phyloP scores from a whole-genome alignment of 2,797 vertebrate genomes.

The Fistularia commersonii region DNA sequence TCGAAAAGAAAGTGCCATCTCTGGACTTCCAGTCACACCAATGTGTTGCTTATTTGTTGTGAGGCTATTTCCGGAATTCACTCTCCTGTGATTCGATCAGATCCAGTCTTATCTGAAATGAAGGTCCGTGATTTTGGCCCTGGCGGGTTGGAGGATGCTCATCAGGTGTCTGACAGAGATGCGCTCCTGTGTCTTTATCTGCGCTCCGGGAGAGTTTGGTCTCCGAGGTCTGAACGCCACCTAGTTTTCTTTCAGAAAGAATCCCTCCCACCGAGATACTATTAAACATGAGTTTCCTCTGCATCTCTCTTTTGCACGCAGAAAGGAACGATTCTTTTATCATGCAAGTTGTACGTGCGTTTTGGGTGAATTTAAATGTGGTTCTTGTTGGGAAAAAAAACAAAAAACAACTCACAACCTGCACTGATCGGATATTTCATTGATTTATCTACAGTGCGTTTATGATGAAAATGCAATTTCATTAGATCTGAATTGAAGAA shows the following conservation, averaged over 20 bases:
- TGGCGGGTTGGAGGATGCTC: slow-evolving; percentile 43
- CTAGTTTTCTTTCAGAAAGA: slow-evolving; percentile 39
- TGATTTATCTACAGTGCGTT: too few relatives aligned
- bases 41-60: not conserved
- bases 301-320: slow-evolving; percentile 6
- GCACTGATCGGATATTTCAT: too few relatives aligned
- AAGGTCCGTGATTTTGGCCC: not conserved
- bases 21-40: slow-evolving; percentile 18
- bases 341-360: too few relatives aligned
- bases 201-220: slow-evolving; percentile 35
- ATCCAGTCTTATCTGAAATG: too few relatives aligned
- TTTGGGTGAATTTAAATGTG: too few relatives aligned
- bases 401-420: too few relatives aligned
- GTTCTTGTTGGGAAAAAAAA: too few relatives aligned
- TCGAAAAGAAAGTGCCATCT: slow-evolving; percentile 56
- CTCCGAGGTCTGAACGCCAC: slow-evolving; percentile 40
- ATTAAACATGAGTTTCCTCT: slow-evolving; percentile 11
- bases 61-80: too few relatives aligned
- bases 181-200: slow-evolving; percentile 34
- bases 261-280: slow-evolving; percentile 69
- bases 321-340: too few relatives aligned
- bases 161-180: slow-evolving; percentile 59
- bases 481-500: too few relatives aligned
- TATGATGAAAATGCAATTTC: too few relatives aligned
- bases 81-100: too few relatives aligned